phyloP scores from a whole-genome alignment of 2,888 invertebrate species.

The Netelia inedita region DNA sequence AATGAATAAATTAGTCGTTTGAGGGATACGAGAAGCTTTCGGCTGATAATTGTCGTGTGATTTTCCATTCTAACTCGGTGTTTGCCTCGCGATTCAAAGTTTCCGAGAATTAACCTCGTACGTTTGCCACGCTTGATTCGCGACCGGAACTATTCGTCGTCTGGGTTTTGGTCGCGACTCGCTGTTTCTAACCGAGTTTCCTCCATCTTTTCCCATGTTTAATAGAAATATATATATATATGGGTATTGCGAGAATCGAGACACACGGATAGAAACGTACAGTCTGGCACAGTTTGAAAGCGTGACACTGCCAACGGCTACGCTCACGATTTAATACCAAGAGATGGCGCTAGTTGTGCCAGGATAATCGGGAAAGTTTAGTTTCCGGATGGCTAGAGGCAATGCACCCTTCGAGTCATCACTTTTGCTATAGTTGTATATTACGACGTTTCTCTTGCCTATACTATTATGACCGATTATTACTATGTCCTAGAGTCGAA shows the following conservation, averaged over 20 bases:
- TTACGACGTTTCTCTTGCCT: constrained; percentile 10
- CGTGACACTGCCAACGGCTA: constrained; percentile 19
- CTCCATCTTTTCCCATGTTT: neutral
- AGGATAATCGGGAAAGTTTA: constrained; percentile 75
- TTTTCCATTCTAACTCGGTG: neutral
- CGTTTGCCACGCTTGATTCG: constrained; percentile 12
- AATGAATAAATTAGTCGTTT: neutral
- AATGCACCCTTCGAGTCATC: constrained; percentile 64
- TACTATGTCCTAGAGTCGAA: constrained; percentile 12
- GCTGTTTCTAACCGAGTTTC: neutral
- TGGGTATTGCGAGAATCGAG: neutral
- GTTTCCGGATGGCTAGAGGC: constrained; percentile 66
- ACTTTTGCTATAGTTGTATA: constrained; percentile 54
- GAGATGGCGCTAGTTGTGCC: constrained; percentile 20
- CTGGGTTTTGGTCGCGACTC: constrained; percentile 1
- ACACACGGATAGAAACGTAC: constrained; percentile 13
- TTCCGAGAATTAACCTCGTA: constrained; percentile 14
- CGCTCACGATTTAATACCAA: constrained; percentile 49
- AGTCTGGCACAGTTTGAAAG: constrained; percentile 24
- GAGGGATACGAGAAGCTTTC: neutral
- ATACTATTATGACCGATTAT: constrained; percentile 30
- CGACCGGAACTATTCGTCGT: constrained; percentile 24
- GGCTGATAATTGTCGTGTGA: neutral
- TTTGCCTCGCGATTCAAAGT: constrained; percentile 20
- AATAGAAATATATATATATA: neutral